Conservation (phyloP, 2,888 invertebrate genomes). For the Melinopterus prodromus region DNA sequence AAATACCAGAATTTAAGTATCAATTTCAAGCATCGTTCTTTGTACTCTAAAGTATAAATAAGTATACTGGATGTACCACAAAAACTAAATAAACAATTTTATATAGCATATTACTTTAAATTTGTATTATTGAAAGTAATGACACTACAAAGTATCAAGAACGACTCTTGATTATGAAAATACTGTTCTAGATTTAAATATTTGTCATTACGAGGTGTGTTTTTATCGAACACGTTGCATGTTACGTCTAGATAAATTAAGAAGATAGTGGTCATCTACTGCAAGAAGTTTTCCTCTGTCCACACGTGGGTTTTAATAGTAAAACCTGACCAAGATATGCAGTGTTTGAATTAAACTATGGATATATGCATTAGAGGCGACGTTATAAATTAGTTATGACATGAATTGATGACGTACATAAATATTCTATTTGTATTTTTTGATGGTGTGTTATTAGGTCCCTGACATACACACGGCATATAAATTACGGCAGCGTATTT, state of each 20-base stretch:
- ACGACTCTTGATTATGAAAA: too few species aligned
- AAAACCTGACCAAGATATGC: neutral
- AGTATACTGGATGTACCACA: too few species aligned
- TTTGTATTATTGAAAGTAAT: too few species aligned
- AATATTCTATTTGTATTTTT: slow-evolving; percentile 37
- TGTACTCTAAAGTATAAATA: too few species aligned
- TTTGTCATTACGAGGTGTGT: neutral
- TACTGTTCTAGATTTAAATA: too few species aligned
- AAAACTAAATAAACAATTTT: too few species aligned
- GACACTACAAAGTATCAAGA: too few species aligned
- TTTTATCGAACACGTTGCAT: neutral
- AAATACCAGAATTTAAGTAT: too few species aligned
- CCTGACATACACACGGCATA: slow-evolving; percentile 30
- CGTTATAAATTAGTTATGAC: slow-evolving; percentile 32
- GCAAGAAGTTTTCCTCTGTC: neutral
- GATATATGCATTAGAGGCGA: neutral
- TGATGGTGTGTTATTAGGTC: slow-evolving; percentile 34
- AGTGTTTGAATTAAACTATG: neutral
- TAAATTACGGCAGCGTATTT: slow-evolving; percentile 35
- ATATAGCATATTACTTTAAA: too few species aligned
- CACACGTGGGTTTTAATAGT: neutral
- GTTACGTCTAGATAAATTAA: neutral
- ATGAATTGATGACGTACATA: slow-evolving; percentile 36
- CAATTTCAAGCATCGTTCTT: too few species aligned
- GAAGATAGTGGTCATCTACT: neutral